Evolutionary conservation across 2,113 vertebrate genomes (phyloP), one percentile per base, ranked within the genome.

Genomic region (Eupsittula cactorum): DNA sequence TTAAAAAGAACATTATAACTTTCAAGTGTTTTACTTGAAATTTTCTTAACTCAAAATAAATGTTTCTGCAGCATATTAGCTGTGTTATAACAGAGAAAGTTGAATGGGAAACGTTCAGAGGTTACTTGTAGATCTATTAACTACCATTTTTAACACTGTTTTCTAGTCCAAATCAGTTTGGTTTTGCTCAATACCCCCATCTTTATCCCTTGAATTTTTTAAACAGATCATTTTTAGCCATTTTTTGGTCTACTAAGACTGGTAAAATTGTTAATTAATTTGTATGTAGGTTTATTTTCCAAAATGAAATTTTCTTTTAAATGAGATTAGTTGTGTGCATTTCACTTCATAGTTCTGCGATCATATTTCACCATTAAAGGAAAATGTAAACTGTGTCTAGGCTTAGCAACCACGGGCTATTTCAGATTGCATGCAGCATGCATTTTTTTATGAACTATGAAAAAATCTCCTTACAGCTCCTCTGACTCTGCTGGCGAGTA

Each of bases 401-500:
- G 39, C 76, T 88, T 79, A 46, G 62, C 78, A 88, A 82, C 71
- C 75, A 92, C 74, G 88, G 82, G 53, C 83, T 93, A 73, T 93
- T 92, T 92, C 73, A 44, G 70, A 62, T 15, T 78, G 68, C 2
- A 2, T 83, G 83, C 88, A 82, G 96, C 53, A 53, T 19, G 63
- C 50, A 71, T 81, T 62, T 76, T 90, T 93, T 90, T 55, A 73
- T 73, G 91, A 86, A 89, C 92, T 91, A 74, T 9, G 10, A 69
- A 93, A 83, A 37, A 74, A 82, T 69, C 59, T 79, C 76, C 73
- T 95, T 87, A 52, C 53, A 93, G 87, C 73, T 94, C 57, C 88
- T 95, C 91, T 88, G 82, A 91, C 53, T 95, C 92, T 92, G 86
- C 87, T 59, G 94, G 42, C 9, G 2, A 4, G 4, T n/a, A 41